Evolutionary conservation across 2,888 invertebrate species (phyloP), one percentile per base, ranked within the genome.

Genomic region (Trichopoda pennipes): DNA sequence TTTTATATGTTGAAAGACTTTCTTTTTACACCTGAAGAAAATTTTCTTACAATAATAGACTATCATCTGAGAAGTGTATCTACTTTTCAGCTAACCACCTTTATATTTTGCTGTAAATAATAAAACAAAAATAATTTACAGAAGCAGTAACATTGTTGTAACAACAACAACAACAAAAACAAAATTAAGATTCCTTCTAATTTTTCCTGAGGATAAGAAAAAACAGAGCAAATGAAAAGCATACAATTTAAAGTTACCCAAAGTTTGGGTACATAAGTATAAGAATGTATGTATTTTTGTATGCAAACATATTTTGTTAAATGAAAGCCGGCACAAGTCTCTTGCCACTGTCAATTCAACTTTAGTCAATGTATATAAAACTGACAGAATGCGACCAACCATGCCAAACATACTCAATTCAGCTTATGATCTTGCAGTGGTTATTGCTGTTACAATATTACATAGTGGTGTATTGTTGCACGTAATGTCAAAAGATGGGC

Each of bases 281-380:
- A 28, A 42, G 47, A 47, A 47, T 19, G 19, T 47, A 3, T n/a
- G 3, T 51, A 55, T 19, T 21, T 60, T 61, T 60, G 53, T 61
- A 64, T 70, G 53, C 32, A 56, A 63, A 61, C 38, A 79, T 61
- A 79, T 68, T 68, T 68, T 14, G 60, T 61, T 80, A 87, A 87
- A 88, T 88, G 88, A 88, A 88, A 88, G 90, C 83, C 88, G 88
- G 90, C 88, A 89, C 88, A 90, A 90, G 90, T 88, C 86, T 77
- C 85, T 86, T 88, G 90, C 90, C 90, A 87, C 74, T 81, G 81
- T 81, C 81, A 81, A 81, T 81, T 81, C 81, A 66, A 56, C 68
- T 81, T 58, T 64, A 70, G 73, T 78, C 78, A 81, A 74, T 81
- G 81, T 81, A 68, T 81, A 74, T 78, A 69, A 75, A 84, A 80